A percentile compares a stretch with the other conserved stretches of the same genome.
Conservation (phyloP, 2,888 invertebrate species). For the Eristalinus aeneus region DNA sequence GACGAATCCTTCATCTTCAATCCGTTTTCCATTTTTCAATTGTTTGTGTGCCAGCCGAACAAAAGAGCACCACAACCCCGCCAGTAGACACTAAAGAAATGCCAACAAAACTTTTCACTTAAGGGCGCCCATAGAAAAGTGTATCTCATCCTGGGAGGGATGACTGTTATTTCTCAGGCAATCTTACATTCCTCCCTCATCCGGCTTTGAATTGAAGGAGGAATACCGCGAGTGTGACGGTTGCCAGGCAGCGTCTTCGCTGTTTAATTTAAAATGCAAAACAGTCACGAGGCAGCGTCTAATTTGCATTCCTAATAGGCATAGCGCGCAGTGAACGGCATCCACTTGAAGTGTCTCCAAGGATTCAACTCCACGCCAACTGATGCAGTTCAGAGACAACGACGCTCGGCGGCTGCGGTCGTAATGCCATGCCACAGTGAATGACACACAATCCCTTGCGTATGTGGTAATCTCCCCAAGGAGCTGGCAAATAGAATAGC, state of each 20-base stretch:
- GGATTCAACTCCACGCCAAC: slow-evolving; percentile 52
- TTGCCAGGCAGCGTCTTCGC: slow-evolving; percentile 7
- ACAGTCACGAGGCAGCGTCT: slow-evolving; percentile 64
- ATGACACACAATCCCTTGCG: slow-evolving; percentile 14
- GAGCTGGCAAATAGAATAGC: slow-evolving; percentile 37
- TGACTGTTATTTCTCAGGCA: slow-evolving; percentile 64
- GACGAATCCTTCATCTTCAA: slow-evolving; percentile 66
- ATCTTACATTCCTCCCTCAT: slow-evolving; percentile 8
- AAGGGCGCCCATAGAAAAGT: slow-evolving; percentile 54
- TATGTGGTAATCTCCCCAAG: slow-evolving; percentile 29
- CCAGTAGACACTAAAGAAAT: slow-evolving; percentile 4
- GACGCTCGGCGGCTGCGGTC: not conserved
- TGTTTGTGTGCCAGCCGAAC: slow-evolving; percentile 61
- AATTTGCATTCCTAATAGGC: slow-evolving; percentile 65
- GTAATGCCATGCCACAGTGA: not conserved
- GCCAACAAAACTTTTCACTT: slow-evolving; percentile 58
- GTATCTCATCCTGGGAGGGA: not conserved
- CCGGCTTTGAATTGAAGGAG: slow-evolving; percentile 17
- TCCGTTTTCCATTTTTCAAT: slow-evolving; percentile 69
- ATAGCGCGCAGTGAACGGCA: slow-evolving; percentile 26
- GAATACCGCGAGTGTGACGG: slow-evolving; percentile 2
- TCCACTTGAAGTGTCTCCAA: slow-evolving; percentile 46
- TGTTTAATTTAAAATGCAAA: slow-evolving; percentile 68
- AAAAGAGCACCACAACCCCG: slow-evolving; percentile 57
- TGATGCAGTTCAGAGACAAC: slow-evolving; percentile 19